Percentiles rank a stretch among this genome's conserved stretches.
phyloP scores from a whole-genome alignment of 2,888 invertebrate genomes.

The Apotomis turbidana region DNA sequence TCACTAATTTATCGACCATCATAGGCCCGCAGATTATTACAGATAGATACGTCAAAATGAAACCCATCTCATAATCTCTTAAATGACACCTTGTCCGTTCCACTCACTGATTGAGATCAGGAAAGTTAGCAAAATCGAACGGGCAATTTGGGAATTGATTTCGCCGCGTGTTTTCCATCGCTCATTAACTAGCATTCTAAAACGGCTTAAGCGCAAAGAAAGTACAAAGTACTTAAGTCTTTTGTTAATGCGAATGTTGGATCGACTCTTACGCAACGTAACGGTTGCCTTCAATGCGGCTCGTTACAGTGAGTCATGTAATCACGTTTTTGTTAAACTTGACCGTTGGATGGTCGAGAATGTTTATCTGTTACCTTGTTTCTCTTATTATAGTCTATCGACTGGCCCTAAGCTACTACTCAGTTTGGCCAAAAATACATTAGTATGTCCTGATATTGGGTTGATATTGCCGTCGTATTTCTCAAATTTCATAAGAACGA shows the following conservation, averaged over 20 bases:
- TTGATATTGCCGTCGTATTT: no score
- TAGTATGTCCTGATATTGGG: no score
- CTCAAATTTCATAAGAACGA: no score
- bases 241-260: neutral
- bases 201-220: neutral
- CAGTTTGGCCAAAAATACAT: no score
- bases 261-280: slow-evolving; percentile 15
- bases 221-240: neutral
- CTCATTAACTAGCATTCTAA: neutral
- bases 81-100: slow-evolving; percentile 1
- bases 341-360: slow-evolving; percentile 19
- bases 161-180: slow-evolving; percentile 25
- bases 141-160: slow-evolving; percentile 33
- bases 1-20: no score
- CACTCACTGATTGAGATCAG: neutral
- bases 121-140: slow-evolving; percentile 19
- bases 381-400: no score
- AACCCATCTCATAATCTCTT: neutral
- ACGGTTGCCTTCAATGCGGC: neutral
- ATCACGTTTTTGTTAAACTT: slow-evolving; percentile 29
- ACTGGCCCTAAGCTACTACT: no score
- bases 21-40: no score
- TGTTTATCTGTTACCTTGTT: no score
- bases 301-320: slow-evolving; percentile 29
- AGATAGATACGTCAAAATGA: no score